Evolutionary conservation across 1,140 invertebrate species (phyloP).

Genomic region (Diplogasteroides magnus): DNA sequence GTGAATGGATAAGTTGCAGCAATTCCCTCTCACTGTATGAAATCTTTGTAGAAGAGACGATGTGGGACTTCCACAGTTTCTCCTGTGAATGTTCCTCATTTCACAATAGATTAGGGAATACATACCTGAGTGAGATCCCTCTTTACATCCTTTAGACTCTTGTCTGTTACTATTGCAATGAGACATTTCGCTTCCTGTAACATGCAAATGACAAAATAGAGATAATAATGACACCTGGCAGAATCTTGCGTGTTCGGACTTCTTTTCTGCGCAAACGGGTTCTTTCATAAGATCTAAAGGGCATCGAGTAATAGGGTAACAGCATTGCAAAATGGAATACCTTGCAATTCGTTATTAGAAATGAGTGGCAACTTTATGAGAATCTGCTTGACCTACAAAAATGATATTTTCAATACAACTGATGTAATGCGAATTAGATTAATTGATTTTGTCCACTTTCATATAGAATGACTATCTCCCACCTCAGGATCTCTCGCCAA

Average conservation of each 20-base stretch:
- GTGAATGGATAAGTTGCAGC: slow-evolving; percentile 82
- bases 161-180: slow-evolving; percentile 74
- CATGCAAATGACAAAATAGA: too few relatives aligned
- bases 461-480: too few relatives aligned
- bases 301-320: too few relatives aligned
- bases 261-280: slow-evolving; percentile 88
- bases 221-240: slow-evolving; percentile 95
- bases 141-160: slow-evolving; percentile 66
- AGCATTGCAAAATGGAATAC: slow-evolving; percentile 57
- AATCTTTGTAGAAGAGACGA: slow-evolving; percentile 89
- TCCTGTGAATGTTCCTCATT: too few relatives aligned
- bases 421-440: too few relatives aligned
- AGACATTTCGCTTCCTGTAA: slow-evolving; percentile 68
- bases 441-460: too few relatives aligned
- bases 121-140: slow-evolving; percentile 40
- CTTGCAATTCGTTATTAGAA: slow-evolving; percentile 82
- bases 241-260: slow-evolving; percentile 87
- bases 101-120: too few relatives aligned
- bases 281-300: slow-evolving; percentile 89
- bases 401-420: too few relatives aligned
- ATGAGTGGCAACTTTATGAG: slow-evolving; percentile 90
- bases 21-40: slow-evolving; percentile 86
- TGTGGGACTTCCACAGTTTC: slow-evolving; percentile 64
- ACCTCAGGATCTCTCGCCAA: slow-evolving; percentile 83
- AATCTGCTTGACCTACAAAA: too few relatives aligned